Evolutionary conservation across 2,888 invertebrate species (phyloP).

Genomic region (Sphaerophoria rueppellii): DNA sequence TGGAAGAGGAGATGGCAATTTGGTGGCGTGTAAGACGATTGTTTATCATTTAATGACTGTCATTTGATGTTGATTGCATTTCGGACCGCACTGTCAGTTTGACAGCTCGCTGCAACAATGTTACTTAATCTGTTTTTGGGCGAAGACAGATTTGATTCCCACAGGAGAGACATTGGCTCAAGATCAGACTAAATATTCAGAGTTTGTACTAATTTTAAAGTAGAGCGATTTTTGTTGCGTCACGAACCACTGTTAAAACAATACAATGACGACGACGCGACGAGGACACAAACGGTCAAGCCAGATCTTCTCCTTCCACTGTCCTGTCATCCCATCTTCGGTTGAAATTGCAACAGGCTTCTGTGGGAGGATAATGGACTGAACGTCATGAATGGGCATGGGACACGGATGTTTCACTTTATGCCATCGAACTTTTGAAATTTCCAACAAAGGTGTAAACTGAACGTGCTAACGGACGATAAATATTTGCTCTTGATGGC

Average conservation of each 20-base stretch:
- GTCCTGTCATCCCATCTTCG: constrained; percentile 35
- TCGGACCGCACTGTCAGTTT: constrained; percentile 66
- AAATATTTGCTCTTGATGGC: constrained; percentile 68
- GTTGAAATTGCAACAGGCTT: constrained; percentile 60
- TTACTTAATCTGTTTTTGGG: constrained; percentile 18
- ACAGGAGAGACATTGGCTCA: no score
- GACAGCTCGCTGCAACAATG: constrained; percentile 50
- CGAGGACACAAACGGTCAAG: background rate
- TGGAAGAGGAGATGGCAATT: constrained; percentile 5
- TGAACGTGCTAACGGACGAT: constrained; percentile 68
- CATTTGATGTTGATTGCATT: constrained; percentile 71
- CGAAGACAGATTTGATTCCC: no score
- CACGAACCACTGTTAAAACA: background rate
- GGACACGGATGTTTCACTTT: constrained; percentile 17
- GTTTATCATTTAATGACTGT: constrained; percentile 70
- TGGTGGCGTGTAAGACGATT: constrained; percentile 60
- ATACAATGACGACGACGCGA: background rate
- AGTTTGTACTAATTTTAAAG: no score
- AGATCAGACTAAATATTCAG: background rate
- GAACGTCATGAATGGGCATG: constrained; percentile 6
- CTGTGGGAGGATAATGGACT: constrained; percentile 28
- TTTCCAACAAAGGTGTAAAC: constrained; percentile 62
- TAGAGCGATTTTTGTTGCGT: no score
- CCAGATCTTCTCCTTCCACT: constrained; percentile 29
- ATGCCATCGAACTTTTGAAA: background rate